These are phyloP conservation scores for Murina feae DNA, from an alignment of 2,113 vertebrate genomes.

Conservation along the genomic window DNA sequence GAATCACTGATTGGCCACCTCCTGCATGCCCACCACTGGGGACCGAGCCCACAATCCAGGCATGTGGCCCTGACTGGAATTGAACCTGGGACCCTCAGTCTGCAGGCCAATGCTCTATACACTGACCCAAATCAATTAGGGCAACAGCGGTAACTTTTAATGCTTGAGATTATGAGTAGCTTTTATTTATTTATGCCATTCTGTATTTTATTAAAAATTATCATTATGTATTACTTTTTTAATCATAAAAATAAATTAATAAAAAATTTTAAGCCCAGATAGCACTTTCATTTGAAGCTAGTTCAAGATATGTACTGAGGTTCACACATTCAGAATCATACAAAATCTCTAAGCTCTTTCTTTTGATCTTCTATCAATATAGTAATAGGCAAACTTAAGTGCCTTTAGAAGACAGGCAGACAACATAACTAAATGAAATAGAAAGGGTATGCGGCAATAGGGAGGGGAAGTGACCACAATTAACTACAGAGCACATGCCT, in stretches of 20 bases:
- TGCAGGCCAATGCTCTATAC: too few relatives aligned
- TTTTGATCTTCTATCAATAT: neutral
- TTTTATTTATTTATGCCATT: neutral
- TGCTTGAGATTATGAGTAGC: neutral
- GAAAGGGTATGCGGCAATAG: neutral
- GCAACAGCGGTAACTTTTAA: neutral
- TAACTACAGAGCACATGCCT: neutral
- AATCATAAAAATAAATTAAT: neutral
- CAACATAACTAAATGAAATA: neutral
- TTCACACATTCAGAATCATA: neutral
- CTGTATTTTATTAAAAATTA: neutral
- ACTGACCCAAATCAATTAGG: too few relatives aligned
- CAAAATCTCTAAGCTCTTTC: neutral
- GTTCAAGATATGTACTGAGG: neutral
- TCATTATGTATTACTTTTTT: neutral
- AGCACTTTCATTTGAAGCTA: neutral
- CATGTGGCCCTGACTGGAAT: too few relatives aligned
- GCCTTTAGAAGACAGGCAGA: neutral
- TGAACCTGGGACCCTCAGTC: too few relatives aligned
- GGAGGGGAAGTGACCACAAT: neutral
- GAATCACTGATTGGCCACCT: too few relatives aligned
- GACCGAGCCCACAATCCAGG: too few relatives aligned
- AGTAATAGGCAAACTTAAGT: neutral
- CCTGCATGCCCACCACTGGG: too few relatives aligned
- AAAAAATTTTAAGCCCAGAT: neutral